Evolutionary conservation across 1,140 invertebrate genomes (phyloP).

Genomic region (Chironomus tepperi): DNA sequence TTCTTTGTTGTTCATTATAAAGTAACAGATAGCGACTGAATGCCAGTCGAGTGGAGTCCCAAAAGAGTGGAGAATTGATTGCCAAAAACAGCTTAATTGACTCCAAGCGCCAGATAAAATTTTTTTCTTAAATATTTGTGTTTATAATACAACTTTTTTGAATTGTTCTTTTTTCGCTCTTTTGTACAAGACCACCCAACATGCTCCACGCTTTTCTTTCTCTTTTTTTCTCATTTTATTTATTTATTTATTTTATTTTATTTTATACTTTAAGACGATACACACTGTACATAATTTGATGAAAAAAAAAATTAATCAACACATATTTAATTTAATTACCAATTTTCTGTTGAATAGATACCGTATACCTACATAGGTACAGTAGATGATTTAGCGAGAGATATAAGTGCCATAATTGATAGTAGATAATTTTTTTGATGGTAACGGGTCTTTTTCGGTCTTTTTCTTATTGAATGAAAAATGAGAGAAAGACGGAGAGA

Average conservation of each 20-base stretch:
- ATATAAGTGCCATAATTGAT: conserved; percentile 9
- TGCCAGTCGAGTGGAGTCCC: too few species aligned
- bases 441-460: conserved; percentile 1
- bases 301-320: conserved; percentile 24
- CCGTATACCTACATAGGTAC: neutral
- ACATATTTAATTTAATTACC: conserved; percentile 24
- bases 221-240: too few species aligned
- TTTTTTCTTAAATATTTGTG: conserved; percentile 21
- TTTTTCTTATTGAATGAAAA: neutral
- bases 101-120: conserved; percentile 18
- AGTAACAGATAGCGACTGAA: too few species aligned
- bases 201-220: conserved; percentile 18
- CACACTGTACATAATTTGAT: conserved; percentile 3
- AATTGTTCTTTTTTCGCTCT: conserved; percentile 20
- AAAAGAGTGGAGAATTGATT: neutral
- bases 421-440: conserved; percentile 6
- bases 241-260: neutral
- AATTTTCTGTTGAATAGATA: neutral
- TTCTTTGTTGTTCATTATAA: neutral
- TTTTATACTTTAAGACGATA: conserved; percentile 15
- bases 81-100: conserved; percentile 23
- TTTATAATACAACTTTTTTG: conserved; percentile 17
- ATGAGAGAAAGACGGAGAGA: too few species aligned
- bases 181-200: conserved; percentile 16
- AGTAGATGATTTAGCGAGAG: neutral